Percentiles rank a stretch among this genome's conserved stretches.
phyloP scores from a whole-genome alignment of 1,140 invertebrate genomes.

The Magallana ariakensis region DNA sequence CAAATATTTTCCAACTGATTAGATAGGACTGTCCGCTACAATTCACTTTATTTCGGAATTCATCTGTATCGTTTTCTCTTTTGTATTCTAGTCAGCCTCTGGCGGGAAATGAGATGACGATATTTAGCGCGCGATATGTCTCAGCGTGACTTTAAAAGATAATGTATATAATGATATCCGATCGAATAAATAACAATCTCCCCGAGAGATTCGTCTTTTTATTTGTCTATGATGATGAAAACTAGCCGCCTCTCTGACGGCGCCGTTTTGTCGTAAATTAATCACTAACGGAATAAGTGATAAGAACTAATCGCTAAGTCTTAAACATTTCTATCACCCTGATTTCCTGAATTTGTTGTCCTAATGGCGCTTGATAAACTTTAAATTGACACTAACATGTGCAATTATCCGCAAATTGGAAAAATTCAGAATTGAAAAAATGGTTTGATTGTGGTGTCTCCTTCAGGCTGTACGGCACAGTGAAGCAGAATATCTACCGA shows the following conservation, averaged over 20 bases:
- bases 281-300: conserved; percentile 49
- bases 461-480: not conserved
- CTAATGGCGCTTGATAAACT: conserved; percentile 58
- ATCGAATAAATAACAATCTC: conserved; percentile 27
- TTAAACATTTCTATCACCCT: conserved; percentile 54
- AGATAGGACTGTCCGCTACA: too few species aligned
- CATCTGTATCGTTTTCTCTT: conserved; percentile 8
- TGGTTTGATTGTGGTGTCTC: conserved; percentile 8
- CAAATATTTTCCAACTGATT: too few species aligned
- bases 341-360: conserved; percentile 57
- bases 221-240: conserved; percentile 5
- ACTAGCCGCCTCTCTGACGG: conserved; percentile 43
- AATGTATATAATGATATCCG: conserved; percentile 35
- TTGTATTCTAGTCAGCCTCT: conserved; percentile 35
- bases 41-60: not conserved
- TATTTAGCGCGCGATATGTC: conserved; percentile 32
- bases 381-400: conserved; percentile 58
- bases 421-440: conserved; percentile 38
- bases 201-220: conserved; percentile 29
- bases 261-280: conserved; percentile 54
- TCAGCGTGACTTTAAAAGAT: conserved; percentile 25
- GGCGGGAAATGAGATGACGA: conserved; percentile 36
- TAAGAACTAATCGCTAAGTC: conserved; percentile 51
- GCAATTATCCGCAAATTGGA: conserved; percentile 58
- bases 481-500: not conserved